A percentile compares a stretch with the other conserved stretches of the same genome.
phyloP scores from a whole-genome alignment of 2,113 vertebrate species.

The Petroica traversi region DNA sequence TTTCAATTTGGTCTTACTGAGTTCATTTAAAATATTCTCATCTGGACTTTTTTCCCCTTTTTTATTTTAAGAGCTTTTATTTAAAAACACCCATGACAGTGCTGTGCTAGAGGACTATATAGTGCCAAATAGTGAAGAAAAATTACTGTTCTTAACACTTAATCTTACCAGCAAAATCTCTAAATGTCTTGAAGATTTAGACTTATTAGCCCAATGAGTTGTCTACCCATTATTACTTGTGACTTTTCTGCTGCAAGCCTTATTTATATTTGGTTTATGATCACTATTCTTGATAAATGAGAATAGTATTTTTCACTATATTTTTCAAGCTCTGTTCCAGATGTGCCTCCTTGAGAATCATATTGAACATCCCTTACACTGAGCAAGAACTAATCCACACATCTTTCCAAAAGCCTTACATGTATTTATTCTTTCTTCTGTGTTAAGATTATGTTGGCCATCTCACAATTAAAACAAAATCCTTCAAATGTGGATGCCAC shows the following conservation, averaged over 20 bases:
- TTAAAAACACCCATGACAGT: rapidly evolving
- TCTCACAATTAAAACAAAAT: neutral
- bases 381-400: neutral
- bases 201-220: neutral
- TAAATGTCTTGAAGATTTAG: neutral
- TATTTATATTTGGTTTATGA: neutral
- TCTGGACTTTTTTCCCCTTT: neutral
- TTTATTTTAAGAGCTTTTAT: neutral
- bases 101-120: neutral
- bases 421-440: neutral
- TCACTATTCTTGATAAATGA: neutral
- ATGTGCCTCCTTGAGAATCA: neutral
- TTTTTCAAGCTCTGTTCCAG: neutral
- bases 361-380: neutral
- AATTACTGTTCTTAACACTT: neutral
- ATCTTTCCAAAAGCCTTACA: neutral
- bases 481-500: neutral
- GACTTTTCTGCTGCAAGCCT: neutral
- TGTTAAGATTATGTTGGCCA: neutral
- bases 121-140: neutral
- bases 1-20: neutral
- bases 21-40: neutral
- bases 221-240: neutral
- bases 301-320: neutral
- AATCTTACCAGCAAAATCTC: neutral